Base-by-base conservation (phyloP, 2,113 vertebrate species). In the Pseudopipra pipra region DNA sequence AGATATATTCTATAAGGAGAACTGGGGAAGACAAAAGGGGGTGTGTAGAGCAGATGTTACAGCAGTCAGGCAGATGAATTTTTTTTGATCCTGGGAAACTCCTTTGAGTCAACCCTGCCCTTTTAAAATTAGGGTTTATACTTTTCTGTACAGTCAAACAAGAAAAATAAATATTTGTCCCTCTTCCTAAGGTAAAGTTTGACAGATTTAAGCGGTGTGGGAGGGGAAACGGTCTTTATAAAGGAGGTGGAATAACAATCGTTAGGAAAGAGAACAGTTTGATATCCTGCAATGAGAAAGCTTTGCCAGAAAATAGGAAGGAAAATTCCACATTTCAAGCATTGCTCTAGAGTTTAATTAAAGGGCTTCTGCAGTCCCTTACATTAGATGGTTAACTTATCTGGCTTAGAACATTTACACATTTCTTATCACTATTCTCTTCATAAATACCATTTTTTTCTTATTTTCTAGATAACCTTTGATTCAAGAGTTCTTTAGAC, bases 391-490 rank as follows among this genome's bases (percentile, higher is more conserved):
- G 20, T 58, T 70, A 88, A 88, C 27, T 71, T 75, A 79, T 77
- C 49, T 74, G 52, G 8, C 18, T 89, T 62, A 62, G 54, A 87
- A 33, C 11, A 83, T 25, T 89, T 91, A n/a, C 35, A 73, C 14
- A 83, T 47, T 88, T 89, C 77, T 95, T 91, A 91, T 76, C 83
- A 31, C 10, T 78, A 63, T 66, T 82, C 11, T n/a, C 44, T 79
- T 84, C 35, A 91, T 43, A 96, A 95, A 95, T 75, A 61, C 11
- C 19, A 62, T 81, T 94, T 86, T 39, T 89, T 82, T 85, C 44
- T 52, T 76, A 37, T 87, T 96, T 95, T 73, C 67, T 91, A 89
- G 72, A 92, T 97, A 96, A 94, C 86, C 79, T 96, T 93, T 90
- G 73, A 94, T 90, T 91, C 75, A 52, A 14, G 31, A 80, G 65